Percentiles rank a stretch among this genome's conserved stretches.
phyloP scores from a whole-genome alignment of 2,888 invertebrate species.

The Stegana nigrithorax region DNA sequence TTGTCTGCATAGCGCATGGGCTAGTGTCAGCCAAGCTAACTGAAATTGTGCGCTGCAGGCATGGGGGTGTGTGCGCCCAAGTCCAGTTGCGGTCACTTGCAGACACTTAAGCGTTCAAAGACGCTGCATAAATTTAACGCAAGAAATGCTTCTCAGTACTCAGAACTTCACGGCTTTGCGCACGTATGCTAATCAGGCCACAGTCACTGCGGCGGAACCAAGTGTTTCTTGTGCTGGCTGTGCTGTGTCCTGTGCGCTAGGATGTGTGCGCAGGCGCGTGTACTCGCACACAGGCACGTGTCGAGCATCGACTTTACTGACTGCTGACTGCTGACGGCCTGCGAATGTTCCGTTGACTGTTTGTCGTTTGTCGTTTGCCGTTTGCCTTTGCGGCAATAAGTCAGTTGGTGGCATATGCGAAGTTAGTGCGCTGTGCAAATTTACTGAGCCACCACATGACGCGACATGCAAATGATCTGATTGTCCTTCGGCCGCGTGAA shows the following conservation, averaged over 20 bases:
- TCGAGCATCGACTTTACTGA: neutral
- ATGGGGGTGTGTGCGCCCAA: too few species aligned
- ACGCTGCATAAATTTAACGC: constrained; percentile 14
- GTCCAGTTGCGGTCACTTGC: too few species aligned
- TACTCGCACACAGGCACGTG: neutral
- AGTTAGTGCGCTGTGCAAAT: neutral
- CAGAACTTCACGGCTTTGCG: neutral
- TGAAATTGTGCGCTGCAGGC: too few species aligned
- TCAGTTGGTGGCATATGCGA: neutral
- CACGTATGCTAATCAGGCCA: constrained; percentile 4
- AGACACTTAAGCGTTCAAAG: too few species aligned
- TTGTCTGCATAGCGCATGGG: too few species aligned
- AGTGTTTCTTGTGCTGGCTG: neutral
- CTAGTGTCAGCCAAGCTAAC: too few species aligned
- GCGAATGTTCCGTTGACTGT: neutral
- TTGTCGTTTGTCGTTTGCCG: neutral
- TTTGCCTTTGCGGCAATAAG: neutral
- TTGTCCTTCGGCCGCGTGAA: neutral
- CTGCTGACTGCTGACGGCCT: neutral
- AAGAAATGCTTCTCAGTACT: neutral
- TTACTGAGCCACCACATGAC: too few species aligned
- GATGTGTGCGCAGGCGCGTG: neutral
- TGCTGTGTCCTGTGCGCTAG: neutral
- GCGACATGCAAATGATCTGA: constrained; percentile 13
- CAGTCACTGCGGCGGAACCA: neutral